Evolutionary conservation across 2,113 vertebrate genomes (phyloP).

Genomic region (Gracilinanus agilis): DNA sequence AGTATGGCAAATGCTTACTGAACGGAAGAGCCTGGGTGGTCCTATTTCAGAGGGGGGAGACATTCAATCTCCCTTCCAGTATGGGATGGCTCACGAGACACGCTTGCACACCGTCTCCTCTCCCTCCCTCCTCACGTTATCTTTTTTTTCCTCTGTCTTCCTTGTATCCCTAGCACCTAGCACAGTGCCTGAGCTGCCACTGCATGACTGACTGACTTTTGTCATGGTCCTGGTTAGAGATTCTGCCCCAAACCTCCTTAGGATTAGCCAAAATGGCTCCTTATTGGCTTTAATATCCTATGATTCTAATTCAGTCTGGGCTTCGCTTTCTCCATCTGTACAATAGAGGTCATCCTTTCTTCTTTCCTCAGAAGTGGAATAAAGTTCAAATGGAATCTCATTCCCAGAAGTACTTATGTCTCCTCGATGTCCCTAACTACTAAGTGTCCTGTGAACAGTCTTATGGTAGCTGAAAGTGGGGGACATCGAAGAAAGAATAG

Average conservation of each 20-base stretch:
- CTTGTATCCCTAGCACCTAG: neutral
- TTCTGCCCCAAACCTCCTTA: neutral
- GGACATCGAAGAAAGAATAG: slow-evolving; percentile 16
- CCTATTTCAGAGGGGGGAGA: neutral
- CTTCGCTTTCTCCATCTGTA: neutral
- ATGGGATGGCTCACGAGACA: neutral
- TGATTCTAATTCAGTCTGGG: neutral
- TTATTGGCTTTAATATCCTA: neutral
- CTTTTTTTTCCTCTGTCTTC: neutral
- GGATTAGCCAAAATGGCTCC: neutral
- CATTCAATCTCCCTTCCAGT: neutral
- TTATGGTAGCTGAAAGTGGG: slow-evolving; percentile 1
- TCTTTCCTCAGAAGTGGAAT: neutral
- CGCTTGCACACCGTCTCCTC: neutral
- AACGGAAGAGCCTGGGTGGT: neutral
- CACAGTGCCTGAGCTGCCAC: neutral
- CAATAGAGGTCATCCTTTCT: neutral
- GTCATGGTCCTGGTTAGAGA: neutral
- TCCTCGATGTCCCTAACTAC: neutral
- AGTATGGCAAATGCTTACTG: neutral
- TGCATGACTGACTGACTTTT: neutral
- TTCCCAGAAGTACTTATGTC: neutral
- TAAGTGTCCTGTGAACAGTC: neutral
- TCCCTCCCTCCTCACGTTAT: neutral
- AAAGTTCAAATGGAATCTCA: neutral